Conservation (phyloP, 2,888 invertebrate genomes). For the Drosophila monieri region DNA sequence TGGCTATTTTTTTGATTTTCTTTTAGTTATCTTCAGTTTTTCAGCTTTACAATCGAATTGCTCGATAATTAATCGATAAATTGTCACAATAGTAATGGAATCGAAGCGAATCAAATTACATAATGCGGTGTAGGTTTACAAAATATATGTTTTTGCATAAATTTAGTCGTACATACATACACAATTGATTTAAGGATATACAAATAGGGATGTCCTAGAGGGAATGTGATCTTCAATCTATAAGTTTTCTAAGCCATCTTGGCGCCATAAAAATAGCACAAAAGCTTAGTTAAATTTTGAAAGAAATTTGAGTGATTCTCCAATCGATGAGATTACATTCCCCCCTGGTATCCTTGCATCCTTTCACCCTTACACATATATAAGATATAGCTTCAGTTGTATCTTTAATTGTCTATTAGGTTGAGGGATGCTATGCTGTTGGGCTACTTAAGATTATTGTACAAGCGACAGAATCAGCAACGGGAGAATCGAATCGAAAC, state of each 20-base stretch:
- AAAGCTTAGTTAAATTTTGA: too few species aligned
- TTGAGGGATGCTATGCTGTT: conserved; percentile 30
- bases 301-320: too few species aligned
- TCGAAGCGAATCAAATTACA: conserved; percentile 50
- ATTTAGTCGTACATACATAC: conserved; percentile 24
- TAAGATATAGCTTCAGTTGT: conserved; percentile 38
- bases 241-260: too few species aligned
- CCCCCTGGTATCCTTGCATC: neutral
- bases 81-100: conserved; percentile 34
- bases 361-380: neutral
- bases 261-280: too few species aligned
- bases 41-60: too few species aligned
- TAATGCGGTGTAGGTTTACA: conserved; percentile 66
- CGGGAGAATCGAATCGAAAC: conserved; percentile 41
- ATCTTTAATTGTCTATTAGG: conserved; percentile 53
- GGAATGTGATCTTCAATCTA: neutral
- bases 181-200: neutral
- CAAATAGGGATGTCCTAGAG: neutral
- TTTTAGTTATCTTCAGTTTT: conserved; percentile 4
- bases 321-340: neutral
- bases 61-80: conserved; percentile 29
- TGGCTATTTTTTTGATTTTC: conserved; percentile 42
- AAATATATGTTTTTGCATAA: conserved; percentile 44
- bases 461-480: conserved; percentile 65
- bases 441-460: conserved; percentile 76